Evolutionary conservation across 2,113 vertebrate species (phyloP).

Genomic region (Trichomycterus rosablanca): DNA sequence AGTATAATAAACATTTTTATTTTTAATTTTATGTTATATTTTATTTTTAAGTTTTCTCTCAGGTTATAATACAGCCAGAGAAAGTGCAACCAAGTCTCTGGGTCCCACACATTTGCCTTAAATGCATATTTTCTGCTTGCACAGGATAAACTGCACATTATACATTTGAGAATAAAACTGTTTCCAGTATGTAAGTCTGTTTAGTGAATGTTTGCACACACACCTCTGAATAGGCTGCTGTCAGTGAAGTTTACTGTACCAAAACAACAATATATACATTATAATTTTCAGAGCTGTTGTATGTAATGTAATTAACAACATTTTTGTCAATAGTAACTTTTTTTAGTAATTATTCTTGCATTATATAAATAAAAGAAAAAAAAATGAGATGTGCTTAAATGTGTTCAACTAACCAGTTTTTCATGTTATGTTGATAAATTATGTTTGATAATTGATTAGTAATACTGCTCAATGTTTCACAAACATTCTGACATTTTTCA

Average conservation of each 20-base stretch:
- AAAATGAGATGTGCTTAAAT: too few relatives aligned
- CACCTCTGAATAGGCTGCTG: conserved; percentile 2
- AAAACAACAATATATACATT: not conserved
- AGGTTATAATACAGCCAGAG: conserved; percentile 27
- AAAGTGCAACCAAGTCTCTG: conserved; percentile 15
- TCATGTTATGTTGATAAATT: too few relatives aligned
- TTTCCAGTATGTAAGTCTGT: conserved; percentile 18
- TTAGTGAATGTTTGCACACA: not conserved
- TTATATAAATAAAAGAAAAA: too few relatives aligned
- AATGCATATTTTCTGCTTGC: conserved; percentile 40
- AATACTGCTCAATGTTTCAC: too few relatives aligned
- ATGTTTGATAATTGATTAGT: too few relatives aligned
- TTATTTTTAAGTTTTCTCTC: conserved; percentile 6
- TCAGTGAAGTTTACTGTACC: conserved; percentile 3
- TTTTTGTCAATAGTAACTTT: too few relatives aligned
- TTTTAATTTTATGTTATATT: not conserved
- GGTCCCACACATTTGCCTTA: conserved; percentile 37
- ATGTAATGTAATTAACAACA: too few relatives aligned
- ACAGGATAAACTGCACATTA: conserved; percentile 27
- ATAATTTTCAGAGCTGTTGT: not conserved
- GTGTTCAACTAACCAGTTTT: too few relatives aligned
- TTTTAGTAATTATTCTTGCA: too few relatives aligned
- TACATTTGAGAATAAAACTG: conserved; percentile 1
- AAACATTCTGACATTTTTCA: too few relatives aligned
- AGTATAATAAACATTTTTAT: not conserved